Conservation (phyloP, 2,113 vertebrate species). For the Sinocyclocheilus maitianheensis region DNA sequence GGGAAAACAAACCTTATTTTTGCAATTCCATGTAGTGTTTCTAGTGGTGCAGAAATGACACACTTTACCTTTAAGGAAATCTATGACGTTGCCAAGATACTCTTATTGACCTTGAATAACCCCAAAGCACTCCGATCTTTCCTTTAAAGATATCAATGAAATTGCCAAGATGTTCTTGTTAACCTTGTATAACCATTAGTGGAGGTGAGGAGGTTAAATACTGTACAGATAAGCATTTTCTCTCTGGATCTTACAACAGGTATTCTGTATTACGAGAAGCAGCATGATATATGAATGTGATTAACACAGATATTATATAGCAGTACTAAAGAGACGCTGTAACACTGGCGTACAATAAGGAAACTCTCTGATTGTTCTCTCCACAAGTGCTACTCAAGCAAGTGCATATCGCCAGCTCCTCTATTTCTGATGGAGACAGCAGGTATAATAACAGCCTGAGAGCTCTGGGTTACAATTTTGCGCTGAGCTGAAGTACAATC, state of each 20-base stretch:
- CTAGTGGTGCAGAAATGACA: not conserved
- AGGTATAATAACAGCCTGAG: slow-evolving; percentile 10
- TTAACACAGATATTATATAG: not conserved
- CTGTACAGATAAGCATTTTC: not conserved
- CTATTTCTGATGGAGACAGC: not conserved
- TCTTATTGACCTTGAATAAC: not conserved
- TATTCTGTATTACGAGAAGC: not conserved
- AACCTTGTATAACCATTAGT: not conserved
- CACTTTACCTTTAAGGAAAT: slow-evolving; percentile 5
- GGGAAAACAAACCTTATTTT: not conserved
- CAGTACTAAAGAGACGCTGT: not conserved
- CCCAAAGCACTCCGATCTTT: slow-evolving; percentile 1
- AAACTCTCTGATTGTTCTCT: not conserved
- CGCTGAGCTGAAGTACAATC: slow-evolving; percentile 4
- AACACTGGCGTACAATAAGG: not conserved
- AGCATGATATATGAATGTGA: not conserved
- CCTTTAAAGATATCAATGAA: slow-evolving; percentile 16
- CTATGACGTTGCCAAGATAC: not conserved
- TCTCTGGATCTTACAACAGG: not conserved
- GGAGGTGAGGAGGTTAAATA: not conserved
- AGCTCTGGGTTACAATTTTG: slow-evolving; percentile 7
- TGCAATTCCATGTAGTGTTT: not conserved
- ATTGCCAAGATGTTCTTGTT: slow-evolving; percentile 9
- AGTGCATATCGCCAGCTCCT: not conserved
- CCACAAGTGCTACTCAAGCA: not conserved